Evolutionary conservation across 2,113 vertebrate species (phyloP).

Genomic region (Coptodon rendalli): DNA sequence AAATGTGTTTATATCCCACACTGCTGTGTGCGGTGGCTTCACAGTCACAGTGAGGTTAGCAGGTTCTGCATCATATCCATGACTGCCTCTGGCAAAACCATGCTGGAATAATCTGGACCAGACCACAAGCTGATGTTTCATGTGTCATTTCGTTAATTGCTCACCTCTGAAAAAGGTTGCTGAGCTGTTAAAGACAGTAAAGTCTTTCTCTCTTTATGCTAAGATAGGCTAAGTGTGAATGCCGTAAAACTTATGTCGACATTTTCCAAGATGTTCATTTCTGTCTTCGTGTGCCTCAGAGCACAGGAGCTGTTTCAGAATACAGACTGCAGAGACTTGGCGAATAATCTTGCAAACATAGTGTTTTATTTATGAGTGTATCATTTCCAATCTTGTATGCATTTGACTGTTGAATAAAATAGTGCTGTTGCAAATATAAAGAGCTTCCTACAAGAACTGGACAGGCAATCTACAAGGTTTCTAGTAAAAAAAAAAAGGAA

Average conservation of each 20-base stretch:
- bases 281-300: fast-evolving
- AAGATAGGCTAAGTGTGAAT: not conserved
- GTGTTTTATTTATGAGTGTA: not conserved
- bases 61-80: not conserved
- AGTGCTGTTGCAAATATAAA: not conserved
- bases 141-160: not conserved
- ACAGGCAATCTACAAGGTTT: not conserved
- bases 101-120: not conserved
- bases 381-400: not conserved
- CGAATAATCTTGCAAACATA: not conserved
- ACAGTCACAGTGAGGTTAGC: not conserved
- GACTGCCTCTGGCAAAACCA: not conserved
- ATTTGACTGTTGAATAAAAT: not conserved
- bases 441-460: not conserved
- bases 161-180: not conserved
- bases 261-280: not conserved
- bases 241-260: too few relatives aligned
- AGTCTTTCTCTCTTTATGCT: not conserved
- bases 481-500: not conserved
- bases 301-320: not conserved
- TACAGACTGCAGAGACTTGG: not conserved
- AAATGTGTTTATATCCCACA: not conserved
- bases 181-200: not conserved
- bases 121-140: not conserved
- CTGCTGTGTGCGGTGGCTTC: not conserved